Conservation (phyloP, 2,113 vertebrate species). For the Orthonyx spaldingii region DNA sequence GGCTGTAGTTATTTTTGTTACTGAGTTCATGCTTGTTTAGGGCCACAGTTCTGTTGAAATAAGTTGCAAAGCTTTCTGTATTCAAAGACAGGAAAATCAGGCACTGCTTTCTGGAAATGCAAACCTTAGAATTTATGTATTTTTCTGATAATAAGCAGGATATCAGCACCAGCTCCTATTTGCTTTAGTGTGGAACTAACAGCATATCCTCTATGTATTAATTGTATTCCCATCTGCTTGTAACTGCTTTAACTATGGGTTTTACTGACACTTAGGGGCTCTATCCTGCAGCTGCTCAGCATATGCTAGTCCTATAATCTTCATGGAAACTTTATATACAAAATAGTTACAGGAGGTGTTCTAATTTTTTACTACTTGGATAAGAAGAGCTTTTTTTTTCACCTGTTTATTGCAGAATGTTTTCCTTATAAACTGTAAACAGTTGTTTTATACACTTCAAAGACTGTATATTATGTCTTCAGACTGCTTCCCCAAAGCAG, state of each 20-base stretch:
- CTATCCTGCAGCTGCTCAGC: conserved; percentile 29
- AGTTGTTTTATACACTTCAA: conserved; percentile 37
- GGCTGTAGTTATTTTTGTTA: not conserved
- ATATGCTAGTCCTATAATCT: conserved; percentile 8
- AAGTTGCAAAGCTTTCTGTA: not conserved
- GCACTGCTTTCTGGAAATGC: not conserved
- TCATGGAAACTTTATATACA: not conserved
- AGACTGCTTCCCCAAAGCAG: not conserved
- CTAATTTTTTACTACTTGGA: not conserved
- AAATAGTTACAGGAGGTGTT: not conserved
- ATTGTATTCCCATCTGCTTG: conserved; percentile 40
- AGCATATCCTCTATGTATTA: not conserved
- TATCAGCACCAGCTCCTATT: not conserved
- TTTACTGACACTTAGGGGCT: conserved; percentile 7
- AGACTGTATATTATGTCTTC: not conserved
- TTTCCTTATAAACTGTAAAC: not conserved
- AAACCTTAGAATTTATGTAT: not conserved
- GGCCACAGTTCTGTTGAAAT: not conserved
- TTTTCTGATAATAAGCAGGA: not conserved
- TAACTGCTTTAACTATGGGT: not conserved
- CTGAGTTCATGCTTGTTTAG: not conserved
- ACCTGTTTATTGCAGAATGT: not conserved
- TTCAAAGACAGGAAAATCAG: not conserved
- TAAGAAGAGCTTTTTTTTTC: not conserved
- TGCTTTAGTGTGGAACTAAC: not conserved